A percentile compares a stretch with the other conserved stretches of the same genome.
phyloP scores from a whole-genome alignment of 2,797 vertebrate species.

The Pseudomugil tenellus region DNA sequence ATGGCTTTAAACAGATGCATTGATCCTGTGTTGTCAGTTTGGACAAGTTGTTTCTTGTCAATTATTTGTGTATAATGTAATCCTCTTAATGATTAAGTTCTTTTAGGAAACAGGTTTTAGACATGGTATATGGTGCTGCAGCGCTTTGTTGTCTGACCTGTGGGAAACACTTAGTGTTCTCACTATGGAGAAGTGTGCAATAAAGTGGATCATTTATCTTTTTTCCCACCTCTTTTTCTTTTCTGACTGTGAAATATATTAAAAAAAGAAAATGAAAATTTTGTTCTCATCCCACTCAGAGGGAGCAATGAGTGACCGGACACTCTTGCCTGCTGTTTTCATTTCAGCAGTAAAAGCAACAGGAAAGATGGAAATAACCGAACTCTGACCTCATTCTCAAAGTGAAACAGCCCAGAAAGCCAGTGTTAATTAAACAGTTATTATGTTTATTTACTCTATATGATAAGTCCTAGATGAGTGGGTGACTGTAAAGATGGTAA shows the following conservation, averaged over 20 bases:
- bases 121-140: background rate
- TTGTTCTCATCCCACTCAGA: slow-evolving; percentile 35
- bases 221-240: background rate
- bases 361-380: slow-evolving; percentile 25
- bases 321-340: slow-evolving; percentile 33
- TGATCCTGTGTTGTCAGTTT: too few relatives aligned
- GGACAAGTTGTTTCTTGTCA: background rate
- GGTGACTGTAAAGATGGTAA: slow-evolving; percentile 23
- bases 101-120: slow-evolving; percentile 8
- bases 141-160: background rate
- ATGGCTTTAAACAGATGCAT: background rate
- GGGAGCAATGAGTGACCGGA: slow-evolving; percentile 26
- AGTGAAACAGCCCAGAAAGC: background rate
- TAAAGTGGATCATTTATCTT: slow-evolving; percentile 7
- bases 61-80: background rate
- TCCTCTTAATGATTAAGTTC: background rate
- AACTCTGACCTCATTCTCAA: slow-evolving; percentile 27
- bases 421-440: slow-evolving; percentile 21
- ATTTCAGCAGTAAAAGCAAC: slow-evolving; percentile 28
- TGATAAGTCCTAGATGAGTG: background rate
- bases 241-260: slow-evolving; percentile 25
- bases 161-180: background rate
- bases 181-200: slow-evolving; percentile 21
- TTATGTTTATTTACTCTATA: slow-evolving; percentile 3
- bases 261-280: slow-evolving; percentile 53